Evolutionary conservation across 2,113 vertebrate species (phyloP).

Genomic region (Hypanus sabinus): DNA sequence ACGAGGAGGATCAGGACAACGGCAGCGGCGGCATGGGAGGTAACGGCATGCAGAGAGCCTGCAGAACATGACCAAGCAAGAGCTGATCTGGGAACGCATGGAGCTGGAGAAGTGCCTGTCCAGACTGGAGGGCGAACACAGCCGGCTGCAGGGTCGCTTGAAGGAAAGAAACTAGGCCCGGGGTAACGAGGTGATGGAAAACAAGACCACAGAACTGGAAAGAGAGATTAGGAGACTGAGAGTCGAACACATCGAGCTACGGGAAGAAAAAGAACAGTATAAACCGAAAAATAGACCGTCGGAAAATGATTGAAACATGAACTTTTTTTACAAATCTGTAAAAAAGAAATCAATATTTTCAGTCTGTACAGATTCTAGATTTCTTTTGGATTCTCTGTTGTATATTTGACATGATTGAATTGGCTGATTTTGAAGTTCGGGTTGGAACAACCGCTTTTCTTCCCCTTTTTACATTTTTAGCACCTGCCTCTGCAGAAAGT

Average conservation of each 20-base stretch:
- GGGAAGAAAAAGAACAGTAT: constrained; percentile 60
- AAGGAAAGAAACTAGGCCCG: constrained; percentile 55
- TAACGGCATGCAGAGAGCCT: constrained; percentile 82
- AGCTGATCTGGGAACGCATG: constrained; percentile 88
- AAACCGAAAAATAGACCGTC: constrained; percentile 48
- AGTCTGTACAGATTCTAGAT: constrained; percentile 18
- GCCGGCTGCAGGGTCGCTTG: constrained; percentile 65
- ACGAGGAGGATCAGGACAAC: constrained; percentile 73
- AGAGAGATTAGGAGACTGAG: constrained; percentile 73
- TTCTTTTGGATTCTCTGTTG: not conserved
- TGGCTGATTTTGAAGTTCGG: not conserved
- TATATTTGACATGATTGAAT: not conserved
- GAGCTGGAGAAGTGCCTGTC: constrained; percentile 98
- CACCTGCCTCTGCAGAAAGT: not conserved
- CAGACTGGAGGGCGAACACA: constrained; percentile 93
- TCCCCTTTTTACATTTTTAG: not conserved
- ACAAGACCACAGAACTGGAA: constrained; percentile 66
- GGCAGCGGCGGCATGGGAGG: constrained; percentile 79
- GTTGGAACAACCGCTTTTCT: not conserved
- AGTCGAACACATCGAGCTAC: constrained; percentile 72
- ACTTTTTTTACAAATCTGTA: not conserved
- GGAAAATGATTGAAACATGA: not conserved
- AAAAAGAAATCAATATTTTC: constrained; percentile 2
- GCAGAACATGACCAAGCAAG: constrained; percentile 97
- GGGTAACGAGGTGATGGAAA: constrained; percentile 46